Conservation (phyloP, 2,113 vertebrate species). For the Seriola rivoliana region DNA sequence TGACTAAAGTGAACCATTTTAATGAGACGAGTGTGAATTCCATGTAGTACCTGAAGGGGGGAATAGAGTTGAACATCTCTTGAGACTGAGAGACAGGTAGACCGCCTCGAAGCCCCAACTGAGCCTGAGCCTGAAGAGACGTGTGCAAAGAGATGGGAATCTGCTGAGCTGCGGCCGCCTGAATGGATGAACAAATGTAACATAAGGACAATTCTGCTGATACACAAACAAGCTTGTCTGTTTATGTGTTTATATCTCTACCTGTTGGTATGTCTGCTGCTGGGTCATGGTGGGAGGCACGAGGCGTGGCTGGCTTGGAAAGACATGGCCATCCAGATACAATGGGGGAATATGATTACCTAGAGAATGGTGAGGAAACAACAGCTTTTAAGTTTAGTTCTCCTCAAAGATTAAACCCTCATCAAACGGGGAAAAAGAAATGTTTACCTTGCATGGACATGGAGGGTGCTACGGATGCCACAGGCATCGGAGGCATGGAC, state of each 20-base stretch:
- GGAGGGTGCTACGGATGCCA: slow-evolving; percentile 97
- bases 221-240: background rate
- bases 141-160: slow-evolving; percentile 98
- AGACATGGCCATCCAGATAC: slow-evolving; percentile 96
- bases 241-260: slow-evolving; percentile 53
- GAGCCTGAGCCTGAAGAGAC: slow-evolving; percentile 96
- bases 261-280: slow-evolving; percentile 98
- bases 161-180: slow-evolving; percentile 97
- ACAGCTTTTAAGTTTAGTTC: background rate
- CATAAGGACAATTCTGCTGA: slow-evolving; percentile 3
- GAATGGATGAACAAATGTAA: slow-evolving; percentile 31
- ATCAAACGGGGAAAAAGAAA: background rate
- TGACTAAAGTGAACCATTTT: background rate
- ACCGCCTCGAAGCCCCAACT: slow-evolving; percentile 94
- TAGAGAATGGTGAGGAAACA: slow-evolving; percentile 62
- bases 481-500: slow-evolving; percentile 97
- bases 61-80: slow-evolving; percentile 97
- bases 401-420: background rate
- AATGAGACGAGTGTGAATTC: background rate
- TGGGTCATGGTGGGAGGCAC: slow-evolving; percentile 95
- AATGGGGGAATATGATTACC: slow-evolving; percentile 96
- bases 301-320: slow-evolving; percentile 95
- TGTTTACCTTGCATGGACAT: slow-evolving; percentile 95
- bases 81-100: slow-evolving; percentile 98
- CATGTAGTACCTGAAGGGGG: slow-evolving; percentile 91